Base-by-base conservation (phyloP, 2,797 vertebrate species). In the Gadopsis bispinosus region DNA sequence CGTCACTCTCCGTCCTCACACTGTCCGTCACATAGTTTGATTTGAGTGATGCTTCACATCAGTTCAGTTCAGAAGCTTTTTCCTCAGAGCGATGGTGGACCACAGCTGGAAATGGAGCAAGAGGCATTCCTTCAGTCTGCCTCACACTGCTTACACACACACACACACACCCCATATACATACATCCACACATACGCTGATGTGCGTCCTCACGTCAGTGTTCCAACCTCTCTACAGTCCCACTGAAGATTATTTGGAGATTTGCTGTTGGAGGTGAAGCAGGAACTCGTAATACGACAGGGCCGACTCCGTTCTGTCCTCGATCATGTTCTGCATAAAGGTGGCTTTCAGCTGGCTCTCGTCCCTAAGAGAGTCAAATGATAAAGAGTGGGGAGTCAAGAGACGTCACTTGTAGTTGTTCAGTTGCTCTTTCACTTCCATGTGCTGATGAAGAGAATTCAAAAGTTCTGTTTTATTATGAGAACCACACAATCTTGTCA, bases 271-370 rank as follows among this genome's bases (percentile, higher is more conserved):
- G 89, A 99, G 88, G 90, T 99, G 98, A 71, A 99, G 96, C 63
- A 99, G 95, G 90, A 99, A 99, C 93, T 99, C 98, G 66, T 99
- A 99, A 88, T 99, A 99, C 0, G 98, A 99, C 92, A 99, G 93
- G 56, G 97, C 97, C 37, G 98, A 99, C 93, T 99, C 98, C 56
- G 97, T 99, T 84, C 97, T 95, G 93, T 99, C 98, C 95, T 99
- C 98, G 56, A 99, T 96, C 97, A 99, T 96, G 91, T 95, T 96
- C 94, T 99, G 98, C 91, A 99, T 95, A 88, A 99, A 98, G 87
- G 83, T 94, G 80, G 95, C 85, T 92, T 98, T 99, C 91, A 96
- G 86, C 79, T 96, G 97, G 91, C 96, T 97, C 87, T 99, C 97
- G 67, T 99, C 97, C 95, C 98, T 99, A 87, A 31, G 51, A 70